These are phyloP conservation scores for Peromyscus maniculatus DNA, from an alignment of 2,113 vertebrate species.

Conservation along the genomic window DNA sequence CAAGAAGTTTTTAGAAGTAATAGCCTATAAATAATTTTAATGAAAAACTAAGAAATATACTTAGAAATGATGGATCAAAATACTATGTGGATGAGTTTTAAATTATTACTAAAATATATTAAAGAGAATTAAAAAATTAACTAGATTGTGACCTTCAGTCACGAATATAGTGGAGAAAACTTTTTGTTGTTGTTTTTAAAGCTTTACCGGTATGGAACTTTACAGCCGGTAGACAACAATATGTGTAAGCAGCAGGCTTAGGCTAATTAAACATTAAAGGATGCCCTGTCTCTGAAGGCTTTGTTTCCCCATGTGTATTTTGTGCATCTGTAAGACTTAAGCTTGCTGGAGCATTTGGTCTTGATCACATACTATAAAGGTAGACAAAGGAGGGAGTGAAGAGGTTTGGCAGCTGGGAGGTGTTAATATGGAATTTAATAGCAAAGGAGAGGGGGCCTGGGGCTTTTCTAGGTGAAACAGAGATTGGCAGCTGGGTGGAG, in stretches of 20 bases:
- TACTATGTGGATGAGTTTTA: slow-evolving; percentile 17
- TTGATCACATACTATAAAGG: slow-evolving; percentile 66
- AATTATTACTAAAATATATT: slow-evolving; percentile 63
- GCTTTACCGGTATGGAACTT: slow-evolving; percentile 31
- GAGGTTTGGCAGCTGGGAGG: slow-evolving; percentile 74
- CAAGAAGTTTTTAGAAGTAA: slow-evolving; percentile 34
- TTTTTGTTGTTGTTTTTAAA: slow-evolving; percentile 3
- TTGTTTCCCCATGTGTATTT: slow-evolving; percentile 72
- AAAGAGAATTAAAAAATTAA: slow-evolving; percentile 24
- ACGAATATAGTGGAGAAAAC: neutral
- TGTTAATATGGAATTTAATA: slow-evolving; percentile 82
- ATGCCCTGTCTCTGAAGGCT: slow-evolving; percentile 59
- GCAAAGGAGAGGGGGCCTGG: slow-evolving; percentile 10
- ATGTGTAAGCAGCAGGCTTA: slow-evolving; percentile 62
- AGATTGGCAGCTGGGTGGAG: slow-evolving; percentile 71
- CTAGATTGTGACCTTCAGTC: slow-evolving; percentile 4
- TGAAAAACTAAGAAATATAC: slow-evolving; percentile 45
- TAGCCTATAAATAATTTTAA: slow-evolving; percentile 18
- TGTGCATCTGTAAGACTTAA: slow-evolving; percentile 78
- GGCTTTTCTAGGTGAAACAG: neutral
- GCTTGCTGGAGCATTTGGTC: slow-evolving; percentile 74
- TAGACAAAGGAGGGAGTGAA: slow-evolving; percentile 70
- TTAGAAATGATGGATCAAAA: slow-evolving; percentile 51
- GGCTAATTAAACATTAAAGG: slow-evolving; percentile 76
- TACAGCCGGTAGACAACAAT: slow-evolving; percentile 47